Evolutionary conservation across 92 coral and sea anemone genomes (phyloP), one percentile per base, ranked within the genome.

Genomic region (Metridium senile): DNA sequence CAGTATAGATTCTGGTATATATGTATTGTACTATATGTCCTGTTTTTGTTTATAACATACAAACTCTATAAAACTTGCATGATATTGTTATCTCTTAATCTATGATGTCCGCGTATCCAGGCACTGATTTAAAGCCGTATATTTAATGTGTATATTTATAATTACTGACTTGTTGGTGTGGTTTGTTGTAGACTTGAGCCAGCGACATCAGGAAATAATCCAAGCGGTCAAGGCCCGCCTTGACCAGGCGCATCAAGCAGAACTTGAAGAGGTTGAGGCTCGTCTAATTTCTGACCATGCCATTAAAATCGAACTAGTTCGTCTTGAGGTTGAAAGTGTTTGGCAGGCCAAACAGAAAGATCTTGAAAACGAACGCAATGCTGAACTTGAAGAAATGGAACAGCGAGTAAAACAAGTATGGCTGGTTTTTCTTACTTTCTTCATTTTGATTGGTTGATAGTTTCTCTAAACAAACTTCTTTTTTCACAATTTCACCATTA

Each of bases 181-280:
- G n/a, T n/a, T n/a, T 54, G 23, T 54, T 54, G 20, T 21, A 96
- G 99, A 96, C 47, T 77, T 96, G 73, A 81, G 84, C 79, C 79
- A 83, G 22, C 91, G 97, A 45, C 99, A 96, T 70, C 92, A 81
- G 27, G 87, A 89, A 70, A 88, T 96, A 16, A 84, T 92, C 83
- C 89, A 85, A 62, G 94, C 94, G 71, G 76, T 96, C 8, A 89
- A 89, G 66, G 62, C 85, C 28, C 92, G 88, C 34, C 84, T 96
- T 45, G 97, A 96, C 58, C 85, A 85, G 72, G 77, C 97, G 27
- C 97, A 96, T 71, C 83, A 89, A 47, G 97, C 93, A 45, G 93
- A 89, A 86, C 72, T 96, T 76, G 92, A 89, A 25, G 93, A 92
- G 66, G 63, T 93, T 79, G 85, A 93, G 58, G 97, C 99, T 69